Conservation (phyloP, 2,888 invertebrate genomes). For the Sisyra nigra region DNA sequence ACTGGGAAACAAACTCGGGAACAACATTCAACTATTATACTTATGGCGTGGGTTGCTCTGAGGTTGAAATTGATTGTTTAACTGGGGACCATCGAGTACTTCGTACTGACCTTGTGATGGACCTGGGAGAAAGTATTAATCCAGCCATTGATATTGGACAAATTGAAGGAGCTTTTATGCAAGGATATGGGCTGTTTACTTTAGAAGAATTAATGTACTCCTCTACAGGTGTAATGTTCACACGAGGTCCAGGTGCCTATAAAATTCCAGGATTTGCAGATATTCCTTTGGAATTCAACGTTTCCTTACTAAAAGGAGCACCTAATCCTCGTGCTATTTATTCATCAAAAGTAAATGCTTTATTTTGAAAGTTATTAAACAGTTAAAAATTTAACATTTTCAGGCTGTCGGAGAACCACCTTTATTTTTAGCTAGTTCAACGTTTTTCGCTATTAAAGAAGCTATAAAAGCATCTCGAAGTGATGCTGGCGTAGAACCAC, state of each 20-base stretch:
- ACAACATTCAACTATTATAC: conserved; percentile 71
- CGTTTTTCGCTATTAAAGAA: conserved; percentile 70
- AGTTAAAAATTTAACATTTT: conserved; percentile 15
- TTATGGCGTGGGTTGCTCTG: conserved; percentile 70
- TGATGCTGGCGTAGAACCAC: conserved; percentile 38
- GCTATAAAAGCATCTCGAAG: conserved; percentile 58
- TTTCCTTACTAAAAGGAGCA: conserved; percentile 77
- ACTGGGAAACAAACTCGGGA: conserved; percentile 53
- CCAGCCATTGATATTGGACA: conserved; percentile 96
- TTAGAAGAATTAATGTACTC: conserved; percentile 82
- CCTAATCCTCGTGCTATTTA: conserved; percentile 84
- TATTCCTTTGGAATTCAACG: conserved; percentile 84
- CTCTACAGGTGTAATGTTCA: conserved; percentile 63
- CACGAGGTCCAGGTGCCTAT: conserved; percentile 84
- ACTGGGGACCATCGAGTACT: conserved; percentile 87
- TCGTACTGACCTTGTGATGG: conserved; percentile 90
- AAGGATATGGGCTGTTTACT: conserved; percentile 86
- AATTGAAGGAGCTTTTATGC: conserved; percentile 88
- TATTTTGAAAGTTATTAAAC: no score
- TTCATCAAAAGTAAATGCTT: conserved; percentile 68
- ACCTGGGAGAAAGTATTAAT: conserved; percentile 86
- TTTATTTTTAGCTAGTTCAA: conserved; percentile 52
- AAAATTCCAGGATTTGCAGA: conserved; percentile 89
- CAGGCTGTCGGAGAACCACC: conserved; percentile 87
- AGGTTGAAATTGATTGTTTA: conserved; percentile 86